Percentiles rank a stretch among this genome's conserved stretches.
Evolutionary conservation across 2,888 invertebrate genomes (phyloP).

Genomic region (Platycheirus albimanus): DNA sequence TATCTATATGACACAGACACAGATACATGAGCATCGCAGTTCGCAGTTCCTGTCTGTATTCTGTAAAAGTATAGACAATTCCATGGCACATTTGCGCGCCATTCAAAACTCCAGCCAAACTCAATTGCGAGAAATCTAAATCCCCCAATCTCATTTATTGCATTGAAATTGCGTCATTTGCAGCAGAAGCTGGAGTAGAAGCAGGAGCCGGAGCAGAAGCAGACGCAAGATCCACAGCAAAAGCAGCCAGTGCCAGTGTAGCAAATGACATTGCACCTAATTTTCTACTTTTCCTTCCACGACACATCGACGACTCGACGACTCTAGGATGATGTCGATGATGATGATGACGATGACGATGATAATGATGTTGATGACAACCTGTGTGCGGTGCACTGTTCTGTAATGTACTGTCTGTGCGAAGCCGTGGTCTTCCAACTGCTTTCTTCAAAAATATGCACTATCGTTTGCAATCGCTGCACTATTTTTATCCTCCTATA

Average conservation of each 20-base stretch:
- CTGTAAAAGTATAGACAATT: constrained; percentile 12
- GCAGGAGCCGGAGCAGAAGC: no score
- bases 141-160: constrained; percentile 56
- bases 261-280: constrained; percentile 69
- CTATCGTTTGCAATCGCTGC: not conserved
- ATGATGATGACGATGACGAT: constrained; percentile 6
- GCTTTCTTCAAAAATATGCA: not conserved
- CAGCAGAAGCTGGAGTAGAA: no score
- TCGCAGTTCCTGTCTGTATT: not conserved
- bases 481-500: not conserved
- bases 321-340: not conserved
- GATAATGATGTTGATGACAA: constrained; percentile 30
- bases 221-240: no score
- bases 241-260: no score
- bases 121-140: constrained; percentile 48
- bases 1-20: no score
- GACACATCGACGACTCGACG: constrained; percentile 1
- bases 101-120: constrained; percentile 39
- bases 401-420: constrained; percentile 12
- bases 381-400: constrained; percentile 4
- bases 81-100: constrained; percentile 35
- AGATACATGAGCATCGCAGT: no score
- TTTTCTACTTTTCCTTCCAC: constrained; percentile 53
- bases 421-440: constrained; percentile 2
- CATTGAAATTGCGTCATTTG: constrained; percentile 65